These are phyloP conservation scores for Drosophila algonquin DNA, from an alignment of 2,888 invertebrate genomes.

Conservation along the genomic window DNA sequence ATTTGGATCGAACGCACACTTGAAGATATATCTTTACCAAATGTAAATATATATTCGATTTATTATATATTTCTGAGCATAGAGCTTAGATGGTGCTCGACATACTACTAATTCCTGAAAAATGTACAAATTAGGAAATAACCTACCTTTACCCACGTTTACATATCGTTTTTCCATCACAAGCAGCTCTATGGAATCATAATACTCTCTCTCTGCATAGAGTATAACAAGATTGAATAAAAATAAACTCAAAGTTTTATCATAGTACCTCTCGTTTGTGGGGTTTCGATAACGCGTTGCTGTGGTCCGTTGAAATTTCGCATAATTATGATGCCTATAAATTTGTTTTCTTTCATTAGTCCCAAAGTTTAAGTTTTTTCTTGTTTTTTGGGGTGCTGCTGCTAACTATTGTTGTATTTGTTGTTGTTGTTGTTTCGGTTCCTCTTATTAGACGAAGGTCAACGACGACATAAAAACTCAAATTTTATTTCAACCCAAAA, in stretches of 20 bases:
- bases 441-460: conserved; percentile 76
- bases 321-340: conserved; percentile 81
- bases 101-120: too few relatives aligned
- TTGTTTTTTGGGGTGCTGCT: conserved; percentile 24
- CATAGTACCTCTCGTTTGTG: conserved; percentile 16
- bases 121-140: too few relatives aligned
- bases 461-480: conserved; percentile 76
- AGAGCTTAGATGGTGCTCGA: too few relatives aligned
- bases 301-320: conserved; percentile 66
- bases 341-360: conserved; percentile 79
- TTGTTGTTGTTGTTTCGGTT: conserved; percentile 54
- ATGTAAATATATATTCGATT: too few relatives aligned
- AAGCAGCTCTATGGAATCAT: neutral
- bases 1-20: too few relatives aligned
- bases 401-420: conserved; percentile 18
- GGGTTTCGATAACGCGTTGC: conserved; percentile 58
- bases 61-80: too few relatives aligned
- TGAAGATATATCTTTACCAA: too few relatives aligned
- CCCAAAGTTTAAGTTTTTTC: conserved; percentile 59
- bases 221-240: conserved; percentile 11
- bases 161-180: neutral
- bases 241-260: conserved; percentile 28
- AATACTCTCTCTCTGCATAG: neutral
- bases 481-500: conserved; percentile 65
- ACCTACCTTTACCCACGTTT: too few relatives aligned